Percentiles rank a stretch among this genome's conserved stretches.
These are phyloP conservation scores for Liodrosophila aerea DNA, from an alignment of 2,888 invertebrate genomes.

Conservation along the genomic window DNA sequence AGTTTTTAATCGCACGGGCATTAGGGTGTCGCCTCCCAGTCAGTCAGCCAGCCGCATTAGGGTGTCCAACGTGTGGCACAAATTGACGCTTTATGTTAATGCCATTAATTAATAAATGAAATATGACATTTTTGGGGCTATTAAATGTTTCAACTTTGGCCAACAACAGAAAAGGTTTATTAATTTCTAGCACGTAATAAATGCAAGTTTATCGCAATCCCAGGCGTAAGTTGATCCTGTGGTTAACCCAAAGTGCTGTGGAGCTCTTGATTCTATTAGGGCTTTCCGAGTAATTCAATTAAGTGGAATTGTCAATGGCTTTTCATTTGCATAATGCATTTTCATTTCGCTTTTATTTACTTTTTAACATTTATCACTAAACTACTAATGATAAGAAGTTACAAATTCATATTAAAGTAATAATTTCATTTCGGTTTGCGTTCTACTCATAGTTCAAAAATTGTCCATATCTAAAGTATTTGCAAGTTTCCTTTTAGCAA, in stretches of 20 bases:
- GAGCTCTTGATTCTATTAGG: constrained; percentile 25
- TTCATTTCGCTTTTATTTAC: constrained; percentile 11
- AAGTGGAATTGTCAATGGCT: constrained; percentile 19
- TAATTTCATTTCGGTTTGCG: neutral
- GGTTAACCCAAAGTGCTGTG: constrained; percentile 25
- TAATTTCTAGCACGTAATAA: constrained; percentile 75
- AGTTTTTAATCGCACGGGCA: constrained; percentile 65
- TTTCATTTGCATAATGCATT: constrained; percentile 37
- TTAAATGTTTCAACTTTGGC: constrained; percentile 35
- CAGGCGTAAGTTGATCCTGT: constrained; percentile 14
- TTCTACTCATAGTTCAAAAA: constrained; percentile 45
- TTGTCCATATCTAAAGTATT: constrained; percentile 58
- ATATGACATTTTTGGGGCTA: constrained; percentile 55
- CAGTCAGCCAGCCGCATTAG: neutral
- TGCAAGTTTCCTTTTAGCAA: constrained; percentile 18
- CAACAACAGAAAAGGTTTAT: constrained; percentile 33
- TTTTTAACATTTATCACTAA: constrained; percentile 75
- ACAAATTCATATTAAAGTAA: constrained; percentile 62
- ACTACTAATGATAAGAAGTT: constrained; percentile 76
- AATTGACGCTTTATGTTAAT: constrained; percentile 74
- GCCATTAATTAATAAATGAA: constrained; percentile 75
- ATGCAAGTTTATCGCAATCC: constrained; percentile 54
- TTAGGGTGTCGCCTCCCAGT: constrained; percentile 17
- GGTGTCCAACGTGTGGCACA: constrained; percentile 39
- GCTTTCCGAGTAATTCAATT: neutral